Conservation (phyloP, 2,797 vertebrate genomes). For the Neosilurus hyrtlii region DNA sequence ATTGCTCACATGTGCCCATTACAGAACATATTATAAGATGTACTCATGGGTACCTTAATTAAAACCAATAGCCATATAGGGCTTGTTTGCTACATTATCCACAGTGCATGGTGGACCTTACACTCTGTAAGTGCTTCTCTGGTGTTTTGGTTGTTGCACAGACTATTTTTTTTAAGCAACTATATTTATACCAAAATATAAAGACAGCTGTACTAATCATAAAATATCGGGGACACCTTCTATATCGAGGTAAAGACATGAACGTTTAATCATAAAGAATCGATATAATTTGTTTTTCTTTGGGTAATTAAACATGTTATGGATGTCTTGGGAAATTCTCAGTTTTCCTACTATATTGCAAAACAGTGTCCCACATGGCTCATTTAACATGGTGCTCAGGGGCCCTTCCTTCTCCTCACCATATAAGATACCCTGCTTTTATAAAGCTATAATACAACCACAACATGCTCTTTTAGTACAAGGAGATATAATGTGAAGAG, state of each 20-base stretch:
- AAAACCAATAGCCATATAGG: no score
- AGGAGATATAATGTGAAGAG: not conserved
- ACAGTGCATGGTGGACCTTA: no score
- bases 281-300: not conserved
- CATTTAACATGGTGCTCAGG: slow-evolving; percentile 39
- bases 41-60: no score
- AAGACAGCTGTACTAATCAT: not conserved
- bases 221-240: not conserved
- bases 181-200: no score
- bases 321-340: not conserved
- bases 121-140: no score
- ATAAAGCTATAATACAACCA: slow-evolving; percentile 46
- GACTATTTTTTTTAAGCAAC: no score
- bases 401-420: slow-evolving; percentile 5
- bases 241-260: not conserved
- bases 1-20: no score
- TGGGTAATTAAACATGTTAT: not conserved
- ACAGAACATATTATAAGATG: no score
- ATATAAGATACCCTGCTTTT: slow-evolving; percentile 36
- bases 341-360: not conserved
- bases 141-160: no score
- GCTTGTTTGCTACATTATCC: no score
- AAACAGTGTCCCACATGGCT: not conserved
- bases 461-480: slow-evolving; percentile 26
- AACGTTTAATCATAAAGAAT: no score